Percentiles rank a stretch among this genome's conserved stretches.
Conservation (phyloP, 2,797 vertebrate genomes). For the Rhadinocentrus ornatus region DNA sequence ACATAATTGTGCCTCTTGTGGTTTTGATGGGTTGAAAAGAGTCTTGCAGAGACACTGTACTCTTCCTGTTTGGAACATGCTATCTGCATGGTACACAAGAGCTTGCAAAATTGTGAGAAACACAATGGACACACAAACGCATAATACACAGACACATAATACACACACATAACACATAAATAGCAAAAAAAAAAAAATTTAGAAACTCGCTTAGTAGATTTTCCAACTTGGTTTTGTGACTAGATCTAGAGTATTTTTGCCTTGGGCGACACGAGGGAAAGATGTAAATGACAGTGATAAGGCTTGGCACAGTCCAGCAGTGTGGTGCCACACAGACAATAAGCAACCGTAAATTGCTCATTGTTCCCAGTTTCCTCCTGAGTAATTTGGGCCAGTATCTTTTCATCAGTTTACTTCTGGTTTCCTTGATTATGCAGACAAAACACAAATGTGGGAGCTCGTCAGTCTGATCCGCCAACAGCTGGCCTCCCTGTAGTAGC, state of each 20-base stretch:
- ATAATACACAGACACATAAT: no score
- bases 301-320: slow-evolving; percentile 44
- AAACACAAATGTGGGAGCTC: slow-evolving; percentile 77
- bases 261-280: slow-evolving; percentile 38
- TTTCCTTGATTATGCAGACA: slow-evolving; percentile 87
- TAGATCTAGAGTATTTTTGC: slow-evolving; percentile 4
- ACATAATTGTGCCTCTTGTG: neutral
- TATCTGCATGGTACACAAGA: no score
- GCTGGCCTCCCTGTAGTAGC: slow-evolving; percentile 41
- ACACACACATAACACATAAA: no score
- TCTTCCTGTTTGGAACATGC: neutral
- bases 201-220: neutral
- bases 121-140: neutral
- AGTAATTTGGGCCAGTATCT: slow-evolving; percentile 79
- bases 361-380: slow-evolving; percentile 83
- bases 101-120: no score
- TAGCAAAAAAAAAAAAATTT: no score
- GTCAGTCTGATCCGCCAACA: slow-evolving; percentile 53
- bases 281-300: slow-evolving; percentile 70
- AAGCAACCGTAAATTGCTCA: slow-evolving; percentile 73
- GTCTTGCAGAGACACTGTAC: neutral
- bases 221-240: neutral
- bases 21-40: neutral
- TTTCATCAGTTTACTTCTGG: slow-evolving; percentile 82
- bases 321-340: slow-evolving; percentile 47